These are phyloP conservation scores for Hypanus sabinus DNA, from an alignment of 2,113 vertebrate species.

Conservation along the genomic window DNA sequence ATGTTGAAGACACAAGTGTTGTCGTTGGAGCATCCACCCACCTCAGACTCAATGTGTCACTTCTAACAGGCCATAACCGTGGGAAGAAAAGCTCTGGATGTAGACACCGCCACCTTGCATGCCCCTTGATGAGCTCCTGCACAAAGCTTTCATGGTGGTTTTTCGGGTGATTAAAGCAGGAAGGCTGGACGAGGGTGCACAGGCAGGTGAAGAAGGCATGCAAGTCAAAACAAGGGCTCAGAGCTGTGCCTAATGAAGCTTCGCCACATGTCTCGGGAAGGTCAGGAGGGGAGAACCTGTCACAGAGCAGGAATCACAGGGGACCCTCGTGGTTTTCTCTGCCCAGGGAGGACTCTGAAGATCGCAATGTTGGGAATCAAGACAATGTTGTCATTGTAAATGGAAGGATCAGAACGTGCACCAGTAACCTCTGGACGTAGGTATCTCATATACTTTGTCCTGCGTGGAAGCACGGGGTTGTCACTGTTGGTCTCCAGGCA, in stretches of 20 bases:
- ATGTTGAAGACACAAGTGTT: conserved; percentile 81
- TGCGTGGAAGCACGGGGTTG: conserved; percentile 45
- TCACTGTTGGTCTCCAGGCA: background rate
- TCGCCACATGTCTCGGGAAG: conserved; percentile 77
- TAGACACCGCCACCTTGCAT: conserved; percentile 81
- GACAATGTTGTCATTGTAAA: conserved; percentile 80
- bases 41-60: conserved; percentile 44
- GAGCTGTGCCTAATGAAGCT: conserved; percentile 72
- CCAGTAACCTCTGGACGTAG: conserved; percentile 85
- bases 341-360: conserved; percentile 78
- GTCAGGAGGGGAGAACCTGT: conserved; percentile 70
- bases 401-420: conserved; percentile 76
- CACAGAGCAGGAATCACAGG: conserved; percentile 82
- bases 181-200: conserved; percentile 72
- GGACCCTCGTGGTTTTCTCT: conserved; percentile 77
- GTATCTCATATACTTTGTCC: conserved; percentile 82
- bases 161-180: conserved; percentile 73
- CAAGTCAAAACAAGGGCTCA: conserved; percentile 69
- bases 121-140: conserved; percentile 77
- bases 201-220: conserved; percentile 78
- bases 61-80: conserved; percentile 48
- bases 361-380: conserved; percentile 80
- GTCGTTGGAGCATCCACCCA: conserved; percentile 65
- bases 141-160: conserved; percentile 80
- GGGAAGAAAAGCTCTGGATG: conserved; percentile 72